A percentile compares a stretch with the other conserved stretches of the same genome.
Evolutionary conservation across 2,888 invertebrate genomes (phyloP).

Genomic region (Julus scanicus): DNA sequence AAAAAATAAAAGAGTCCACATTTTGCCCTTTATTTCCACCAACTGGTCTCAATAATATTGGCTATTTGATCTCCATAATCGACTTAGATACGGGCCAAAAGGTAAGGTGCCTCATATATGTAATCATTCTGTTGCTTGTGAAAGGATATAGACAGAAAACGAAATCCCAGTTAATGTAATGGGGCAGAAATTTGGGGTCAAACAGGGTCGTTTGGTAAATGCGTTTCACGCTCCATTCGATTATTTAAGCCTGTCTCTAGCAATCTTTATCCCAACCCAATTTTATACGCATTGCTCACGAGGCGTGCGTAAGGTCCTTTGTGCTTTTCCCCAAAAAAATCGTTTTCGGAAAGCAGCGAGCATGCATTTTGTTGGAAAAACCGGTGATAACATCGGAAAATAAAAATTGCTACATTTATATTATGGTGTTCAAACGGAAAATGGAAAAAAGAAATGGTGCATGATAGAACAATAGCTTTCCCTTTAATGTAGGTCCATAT

Average conservation of each 20-base stretch:
- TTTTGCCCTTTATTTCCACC: background rate
- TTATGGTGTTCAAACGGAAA: conserved; percentile 25
- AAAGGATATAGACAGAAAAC: background rate
- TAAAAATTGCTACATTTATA: conserved; percentile 33
- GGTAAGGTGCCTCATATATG: conserved; percentile 2
- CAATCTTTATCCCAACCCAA: conserved; percentile 1
- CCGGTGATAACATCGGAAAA: conserved; percentile 27
- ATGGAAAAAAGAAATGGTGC: conserved; percentile 26
- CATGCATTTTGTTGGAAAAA: background rate
- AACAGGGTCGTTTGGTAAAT: conserved; percentile 28
- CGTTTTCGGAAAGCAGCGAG: conserved; percentile 22
- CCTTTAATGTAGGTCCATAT: conserved; percentile 12
- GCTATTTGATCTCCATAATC: conserved; percentile 7
- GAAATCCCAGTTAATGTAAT: conserved; percentile 19
- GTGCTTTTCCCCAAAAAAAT: background rate
- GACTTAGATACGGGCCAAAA: conserved; percentile 21
- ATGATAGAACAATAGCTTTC: conserved; percentile 28
- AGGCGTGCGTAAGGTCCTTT: background rate
- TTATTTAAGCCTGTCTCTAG: conserved; percentile 20
- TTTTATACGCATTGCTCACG: conserved; percentile 21
- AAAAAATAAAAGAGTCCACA: background rate
- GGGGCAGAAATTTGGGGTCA: conserved; percentile 18
- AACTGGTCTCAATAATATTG: conserved; percentile 2
- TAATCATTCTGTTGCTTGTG: background rate
- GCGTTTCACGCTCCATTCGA: conserved; percentile 19